Percentiles rank a stretch among this genome's conserved stretches.
These are phyloP conservation scores for Ellobium chinense DNA, from an alignment of 2,888 invertebrate species.

Conservation along the genomic window DNA sequence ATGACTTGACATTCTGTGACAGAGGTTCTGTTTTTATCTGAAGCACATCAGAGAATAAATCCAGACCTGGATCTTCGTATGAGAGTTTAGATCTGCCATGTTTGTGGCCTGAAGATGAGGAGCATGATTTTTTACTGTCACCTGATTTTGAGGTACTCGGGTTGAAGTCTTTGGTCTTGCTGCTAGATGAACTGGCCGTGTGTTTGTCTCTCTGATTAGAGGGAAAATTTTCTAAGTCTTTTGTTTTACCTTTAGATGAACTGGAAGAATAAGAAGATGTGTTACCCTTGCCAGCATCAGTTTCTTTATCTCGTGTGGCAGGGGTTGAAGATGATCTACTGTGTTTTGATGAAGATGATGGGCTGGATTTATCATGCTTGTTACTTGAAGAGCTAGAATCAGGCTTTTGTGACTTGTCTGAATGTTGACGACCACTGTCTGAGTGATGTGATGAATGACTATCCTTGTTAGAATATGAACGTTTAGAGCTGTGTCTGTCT, in stretches of 20 bases:
- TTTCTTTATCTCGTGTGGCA: too few species aligned
- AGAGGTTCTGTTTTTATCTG: conserved; percentile 22
- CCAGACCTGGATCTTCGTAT: conserved; percentile 15
- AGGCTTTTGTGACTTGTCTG: too few species aligned
- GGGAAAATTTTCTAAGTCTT: background rate
- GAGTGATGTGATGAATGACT: background rate
- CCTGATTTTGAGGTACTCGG: background rate
- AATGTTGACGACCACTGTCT: background rate
- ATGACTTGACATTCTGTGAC: background rate
- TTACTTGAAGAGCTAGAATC: background rate
- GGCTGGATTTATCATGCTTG: background rate
- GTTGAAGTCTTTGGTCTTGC: background rate
- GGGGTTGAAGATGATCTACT: background rate
- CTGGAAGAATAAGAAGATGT: too few species aligned
- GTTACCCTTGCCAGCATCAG: too few species aligned
- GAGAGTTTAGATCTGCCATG: background rate
- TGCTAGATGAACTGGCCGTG: background rate
- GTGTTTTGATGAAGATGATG: background rate
- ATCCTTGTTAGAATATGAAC: background rate
- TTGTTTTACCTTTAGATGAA: too few species aligned
- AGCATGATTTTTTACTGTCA: background rate
- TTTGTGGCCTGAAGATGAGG: conserved; percentile 8
- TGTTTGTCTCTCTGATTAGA: background rate
- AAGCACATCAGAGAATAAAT: conserved; percentile 35
- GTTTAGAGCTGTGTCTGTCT: too few species aligned